Conservation (phyloP, 2,113 vertebrate species). For the Bagarius yarrelli region DNA sequence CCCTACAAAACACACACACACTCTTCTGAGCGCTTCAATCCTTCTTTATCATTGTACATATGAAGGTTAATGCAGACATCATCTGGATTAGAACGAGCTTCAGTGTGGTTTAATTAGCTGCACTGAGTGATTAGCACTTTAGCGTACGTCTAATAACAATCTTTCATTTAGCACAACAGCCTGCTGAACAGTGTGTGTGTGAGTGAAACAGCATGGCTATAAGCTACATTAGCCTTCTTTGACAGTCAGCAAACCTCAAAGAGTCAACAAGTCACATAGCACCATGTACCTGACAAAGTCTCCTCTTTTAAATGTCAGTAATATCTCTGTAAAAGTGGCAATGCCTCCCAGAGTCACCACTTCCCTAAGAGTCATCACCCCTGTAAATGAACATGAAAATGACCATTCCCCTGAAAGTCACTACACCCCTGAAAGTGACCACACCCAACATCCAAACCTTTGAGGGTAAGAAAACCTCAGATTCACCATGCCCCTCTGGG, state of each 20-base stretch:
- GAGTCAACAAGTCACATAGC: too few species aligned
- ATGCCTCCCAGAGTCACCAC: not conserved
- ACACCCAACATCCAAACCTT: too few species aligned
- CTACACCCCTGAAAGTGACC: too few species aligned
- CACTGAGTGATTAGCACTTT: not conserved
- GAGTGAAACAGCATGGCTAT: not conserved
- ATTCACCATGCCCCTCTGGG: too few species aligned
- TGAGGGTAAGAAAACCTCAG: too few species aligned
- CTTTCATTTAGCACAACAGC: conserved; percentile 9
- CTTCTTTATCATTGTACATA: not conserved
- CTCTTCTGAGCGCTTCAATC: not conserved
- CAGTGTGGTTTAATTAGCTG: conserved; percentile 27
- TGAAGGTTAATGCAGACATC: conserved; percentile 14
- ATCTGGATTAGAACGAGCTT: conserved; percentile 13
- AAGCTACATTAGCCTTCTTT: too few species aligned
- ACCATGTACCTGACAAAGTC: too few species aligned
- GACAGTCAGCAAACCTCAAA: too few species aligned
- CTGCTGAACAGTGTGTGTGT: not conserved
- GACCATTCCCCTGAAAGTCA: too few species aligned
- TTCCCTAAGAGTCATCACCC: not conserved
- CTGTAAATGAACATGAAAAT: too few species aligned
- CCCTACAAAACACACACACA: not conserved
- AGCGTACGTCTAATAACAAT: conserved; percentile 1
- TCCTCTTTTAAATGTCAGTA: too few species aligned
- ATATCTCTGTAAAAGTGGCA: too few species aligned